Percentiles rank a stretch among this genome's conserved stretches.
Conservation (phyloP, 2,113 vertebrate species). For the Alaudala cheleensis region DNA sequence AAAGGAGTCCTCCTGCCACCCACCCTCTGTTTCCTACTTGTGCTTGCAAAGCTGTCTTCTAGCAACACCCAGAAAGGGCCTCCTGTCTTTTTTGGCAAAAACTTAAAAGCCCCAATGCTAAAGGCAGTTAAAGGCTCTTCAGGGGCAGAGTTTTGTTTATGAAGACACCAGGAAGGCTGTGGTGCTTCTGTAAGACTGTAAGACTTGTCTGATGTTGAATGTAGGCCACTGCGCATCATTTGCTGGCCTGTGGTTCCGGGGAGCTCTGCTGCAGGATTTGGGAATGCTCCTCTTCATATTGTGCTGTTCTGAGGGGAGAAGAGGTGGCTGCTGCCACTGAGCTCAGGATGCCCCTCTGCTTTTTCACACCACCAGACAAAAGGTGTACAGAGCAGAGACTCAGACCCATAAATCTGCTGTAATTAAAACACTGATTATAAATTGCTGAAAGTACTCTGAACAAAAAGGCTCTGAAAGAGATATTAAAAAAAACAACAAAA, state of each 20-base stretch:
- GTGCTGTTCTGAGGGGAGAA: not conserved
- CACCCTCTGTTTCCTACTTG: not conserved
- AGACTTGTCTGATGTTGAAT: not conserved
- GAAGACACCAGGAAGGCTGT: not conserved
- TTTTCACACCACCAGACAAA: not conserved
- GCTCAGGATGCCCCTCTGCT: not conserved
- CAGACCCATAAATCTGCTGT: not conserved
- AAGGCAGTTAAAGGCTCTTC: not conserved
- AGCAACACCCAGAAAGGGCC: not conserved
- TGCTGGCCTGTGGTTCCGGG: rapidly evolving
- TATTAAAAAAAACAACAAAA: not conserved
- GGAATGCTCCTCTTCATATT: rapidly evolving
- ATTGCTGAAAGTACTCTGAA: not conserved
- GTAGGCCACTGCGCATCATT: not conserved
- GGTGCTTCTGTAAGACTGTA: not conserved
- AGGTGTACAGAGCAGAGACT: not conserved
- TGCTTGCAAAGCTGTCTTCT: not conserved
- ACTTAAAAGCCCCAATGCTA: not conserved
- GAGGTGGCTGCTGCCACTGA: not conserved
- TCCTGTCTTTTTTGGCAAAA: not conserved
- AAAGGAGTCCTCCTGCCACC: not conserved
- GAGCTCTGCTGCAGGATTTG: not conserved
- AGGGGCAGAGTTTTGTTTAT: not conserved
- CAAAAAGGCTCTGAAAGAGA: slow-evolving; percentile 1
- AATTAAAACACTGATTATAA: slow-evolving; percentile 1